Evolutionary conservation across 1,140 invertebrate genomes (phyloP), one percentile per base, ranked within the genome.

Genomic region (Brachionus rotundiformis): DNA sequence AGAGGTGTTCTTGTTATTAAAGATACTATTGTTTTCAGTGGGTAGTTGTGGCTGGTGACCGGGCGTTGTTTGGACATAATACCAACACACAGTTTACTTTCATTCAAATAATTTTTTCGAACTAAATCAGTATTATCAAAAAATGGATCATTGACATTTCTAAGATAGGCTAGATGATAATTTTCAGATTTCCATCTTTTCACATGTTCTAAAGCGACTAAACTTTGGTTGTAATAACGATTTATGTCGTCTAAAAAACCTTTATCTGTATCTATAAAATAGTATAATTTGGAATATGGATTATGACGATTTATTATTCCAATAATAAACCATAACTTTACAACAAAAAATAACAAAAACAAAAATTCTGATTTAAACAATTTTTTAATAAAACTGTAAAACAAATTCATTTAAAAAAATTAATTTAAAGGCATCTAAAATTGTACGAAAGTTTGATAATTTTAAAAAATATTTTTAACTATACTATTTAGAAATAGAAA

Each of bases 121-220:
- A 59, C 31, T 31, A 36, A 25, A 27, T 63, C 25, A 16, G 10
- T 7, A 13, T 73, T 41, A 27, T 73, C n/a, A 41, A 79, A 79
- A 59, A 79, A 79, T 33, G 25, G 25, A 3, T 29, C 10, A 33
- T 31, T 13, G 1, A 6, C 10, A 31, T 16, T 59, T 11, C 47
- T 31, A 3, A 59, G 23, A 10, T 39, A 11, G 5, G 59, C 36
- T 31, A 4, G 1, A 19, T 79, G 49, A 13, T 36, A 59, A 59
- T 79, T 79, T 27, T 25, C 3, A 13, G 13, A n/a, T 23, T 59
- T 54, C 76, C 76, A 79, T 59, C 31, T 36, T 79, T 41, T 79
- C 3, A 79, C 31, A 25, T 79, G 1, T 25, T 59, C 19, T n/a
- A 79, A 29, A 31, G 47, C 47, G 25, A 23, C 8, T 13, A 31